A percentile compares a stretch with the other conserved stretches of the same genome.
Conservation (phyloP, 2,797 vertebrate species). For the Pipistrellus kuhlii region DNA sequence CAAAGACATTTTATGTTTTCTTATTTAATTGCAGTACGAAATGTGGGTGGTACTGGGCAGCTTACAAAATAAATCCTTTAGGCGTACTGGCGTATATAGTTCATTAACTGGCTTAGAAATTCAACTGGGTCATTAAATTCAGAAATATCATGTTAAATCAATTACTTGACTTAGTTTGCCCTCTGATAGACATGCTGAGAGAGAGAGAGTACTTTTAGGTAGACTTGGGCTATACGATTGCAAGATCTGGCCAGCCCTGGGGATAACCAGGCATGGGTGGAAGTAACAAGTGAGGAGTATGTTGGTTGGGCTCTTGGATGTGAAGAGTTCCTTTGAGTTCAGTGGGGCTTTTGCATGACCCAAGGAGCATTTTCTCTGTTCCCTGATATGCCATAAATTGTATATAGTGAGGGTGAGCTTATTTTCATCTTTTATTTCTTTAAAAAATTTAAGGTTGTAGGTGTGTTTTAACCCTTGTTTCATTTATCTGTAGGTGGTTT, state of each 20-base stretch:
- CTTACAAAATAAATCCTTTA: slow-evolving; percentile 37
- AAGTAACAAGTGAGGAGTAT: background rate
- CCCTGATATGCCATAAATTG: background rate
- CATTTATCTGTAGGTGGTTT: slow-evolving; percentile 74
- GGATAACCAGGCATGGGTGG: background rate
- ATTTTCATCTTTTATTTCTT: slow-evolving; percentile 20
- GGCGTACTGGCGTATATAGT: background rate
- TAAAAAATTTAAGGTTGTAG: slow-evolving; percentile 1
- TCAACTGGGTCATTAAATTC: background rate
- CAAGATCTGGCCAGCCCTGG: background rate
- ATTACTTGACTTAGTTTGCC: slow-evolving; percentile 8
- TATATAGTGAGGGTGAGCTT: background rate
- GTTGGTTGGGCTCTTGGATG: background rate
- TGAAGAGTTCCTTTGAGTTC: background rate
- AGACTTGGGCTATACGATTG: background rate
- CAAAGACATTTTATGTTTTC: slow-evolving; percentile 10
- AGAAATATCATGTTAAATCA: background rate
- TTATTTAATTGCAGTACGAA: background rate
- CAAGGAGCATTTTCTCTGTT: background rate
- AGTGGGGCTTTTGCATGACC: background rate
- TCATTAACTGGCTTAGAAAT: slow-evolving; percentile 20
- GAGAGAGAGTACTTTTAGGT: background rate
- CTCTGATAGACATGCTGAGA: background rate
- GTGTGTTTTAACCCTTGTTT: slow-evolving; percentile 63
- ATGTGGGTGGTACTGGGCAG: background rate